Percentiles rank a stretch among this genome's conserved stretches.
phyloP scores from a whole-genome alignment of 2,888 invertebrate genomes.

The Vanessa cardui region DNA sequence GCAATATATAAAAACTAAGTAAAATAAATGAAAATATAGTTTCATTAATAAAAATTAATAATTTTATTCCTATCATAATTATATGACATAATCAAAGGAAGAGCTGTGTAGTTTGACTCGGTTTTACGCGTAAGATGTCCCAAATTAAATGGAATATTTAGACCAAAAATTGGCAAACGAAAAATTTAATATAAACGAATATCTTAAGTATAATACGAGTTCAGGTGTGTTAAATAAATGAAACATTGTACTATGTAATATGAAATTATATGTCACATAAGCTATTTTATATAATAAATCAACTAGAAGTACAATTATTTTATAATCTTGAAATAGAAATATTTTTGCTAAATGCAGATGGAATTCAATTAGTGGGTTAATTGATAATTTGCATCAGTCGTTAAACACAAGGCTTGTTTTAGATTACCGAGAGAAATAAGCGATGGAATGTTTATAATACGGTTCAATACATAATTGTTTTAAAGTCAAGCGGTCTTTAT shows the following conservation, averaged over 20 bases:
- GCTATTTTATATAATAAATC: background rate
- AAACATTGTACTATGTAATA: background rate
- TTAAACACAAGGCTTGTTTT: constrained; percentile 11
- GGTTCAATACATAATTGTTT: constrained; percentile 29
- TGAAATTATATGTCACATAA: background rate
- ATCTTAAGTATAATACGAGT: no score
- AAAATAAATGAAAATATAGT: no score
- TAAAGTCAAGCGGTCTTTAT: constrained; percentile 26
- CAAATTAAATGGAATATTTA: no score
- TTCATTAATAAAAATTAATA: no score
- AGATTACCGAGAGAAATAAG: constrained; percentile 24
- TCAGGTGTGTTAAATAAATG: no score
- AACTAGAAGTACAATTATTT: constrained; percentile 1
- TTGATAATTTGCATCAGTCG: constrained; percentile 25
- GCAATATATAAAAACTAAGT: no score
- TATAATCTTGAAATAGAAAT: constrained; percentile 14
- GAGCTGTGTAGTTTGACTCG: no score
- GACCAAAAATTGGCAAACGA: no score
- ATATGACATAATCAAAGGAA: no score
- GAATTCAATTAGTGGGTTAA: constrained; percentile 13
- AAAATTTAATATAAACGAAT: no score
- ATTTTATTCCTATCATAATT: no score
- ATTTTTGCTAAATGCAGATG: constrained; percentile 16
- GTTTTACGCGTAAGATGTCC: no score
- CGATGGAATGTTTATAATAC: constrained; percentile 29